Evolutionary conservation across 2,888 invertebrate species (phyloP).

Genomic region (Drosophila barbarae): DNA sequence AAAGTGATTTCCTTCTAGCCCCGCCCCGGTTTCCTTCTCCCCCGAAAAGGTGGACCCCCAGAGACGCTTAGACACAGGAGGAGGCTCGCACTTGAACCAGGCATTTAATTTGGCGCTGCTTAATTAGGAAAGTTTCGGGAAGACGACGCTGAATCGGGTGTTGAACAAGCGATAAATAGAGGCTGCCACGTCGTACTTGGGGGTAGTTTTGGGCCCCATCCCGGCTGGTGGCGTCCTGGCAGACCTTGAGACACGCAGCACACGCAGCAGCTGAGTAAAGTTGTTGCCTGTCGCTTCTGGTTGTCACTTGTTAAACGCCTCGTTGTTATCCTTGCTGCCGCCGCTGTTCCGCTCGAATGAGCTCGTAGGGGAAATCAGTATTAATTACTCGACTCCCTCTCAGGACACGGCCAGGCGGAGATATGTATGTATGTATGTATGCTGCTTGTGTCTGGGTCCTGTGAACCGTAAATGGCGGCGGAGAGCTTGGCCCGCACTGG

Average conservation of each 20-base stretch:
- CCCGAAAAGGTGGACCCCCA: neutral
- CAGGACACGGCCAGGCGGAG: slow-evolving; percentile 5
- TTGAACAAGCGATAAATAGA: slow-evolving; percentile 32
- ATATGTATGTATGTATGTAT: slow-evolving; percentile 1
- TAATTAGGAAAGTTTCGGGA: slow-evolving; percentile 61
- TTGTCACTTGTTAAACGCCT: slow-evolving; percentile 31
- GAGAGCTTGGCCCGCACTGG: slow-evolving; percentile 2
- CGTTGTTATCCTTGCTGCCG: slow-evolving; percentile 19
- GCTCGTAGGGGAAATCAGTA: slow-evolving; percentile 59
- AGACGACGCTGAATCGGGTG: slow-evolving; percentile 24
- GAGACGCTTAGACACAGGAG: neutral
- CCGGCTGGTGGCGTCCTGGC: neutral
- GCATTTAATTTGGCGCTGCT: slow-evolving; percentile 35
- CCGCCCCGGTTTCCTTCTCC: neutral
- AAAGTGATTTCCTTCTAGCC: neutral
- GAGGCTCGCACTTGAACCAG: slow-evolving; percentile 28
- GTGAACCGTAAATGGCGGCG: slow-evolving; percentile 17
- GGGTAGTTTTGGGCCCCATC: neutral
- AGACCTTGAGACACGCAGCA: slow-evolving; percentile 30
- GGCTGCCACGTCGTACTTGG: neutral
- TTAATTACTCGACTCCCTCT: slow-evolving; percentile 63
- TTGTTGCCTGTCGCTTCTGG: slow-evolving; percentile 31
- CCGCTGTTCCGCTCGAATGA: slow-evolving; percentile 59
- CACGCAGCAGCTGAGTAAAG: slow-evolving; percentile 14
- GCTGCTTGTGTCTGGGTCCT: slow-evolving; percentile 4